Conservation (phyloP, 1,140 invertebrate species). For the Hydropsyche tenuis region DNA sequence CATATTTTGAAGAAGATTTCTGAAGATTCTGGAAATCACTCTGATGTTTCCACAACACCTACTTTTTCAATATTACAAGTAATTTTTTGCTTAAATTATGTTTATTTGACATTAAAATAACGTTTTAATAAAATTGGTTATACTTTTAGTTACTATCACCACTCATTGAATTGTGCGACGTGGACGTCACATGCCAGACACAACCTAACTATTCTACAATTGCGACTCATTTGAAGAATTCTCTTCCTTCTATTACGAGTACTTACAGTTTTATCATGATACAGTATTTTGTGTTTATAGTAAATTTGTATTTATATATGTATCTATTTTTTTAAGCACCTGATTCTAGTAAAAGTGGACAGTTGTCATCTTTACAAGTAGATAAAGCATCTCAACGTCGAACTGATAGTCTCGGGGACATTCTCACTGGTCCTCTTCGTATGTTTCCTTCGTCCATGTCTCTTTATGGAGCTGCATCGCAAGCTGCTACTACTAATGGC, state of each 20-base stretch:
- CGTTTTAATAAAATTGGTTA: not conserved
- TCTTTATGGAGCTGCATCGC: constrained; percentile 44
- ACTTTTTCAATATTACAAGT: constrained; percentile 61
- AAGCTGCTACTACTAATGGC: constrained; percentile 53
- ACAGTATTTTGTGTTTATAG: too few relatives aligned
- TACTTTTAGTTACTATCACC: constrained; percentile 57
- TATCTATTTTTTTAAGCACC: constrained; percentile 25
- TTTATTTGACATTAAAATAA: not conserved
- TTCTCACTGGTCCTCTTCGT: constrained; percentile 56
- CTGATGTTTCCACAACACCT: constrained; percentile 53
- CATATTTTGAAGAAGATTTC: constrained; percentile 61
- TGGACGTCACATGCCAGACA: constrained; percentile 58
- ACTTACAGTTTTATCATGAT: constrained; percentile 37
- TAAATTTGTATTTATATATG: not conserved
- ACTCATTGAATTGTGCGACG: constrained; percentile 59
- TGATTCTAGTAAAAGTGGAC: constrained; percentile 41
- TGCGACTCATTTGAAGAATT: constrained; percentile 59
- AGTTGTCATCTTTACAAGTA: constrained; percentile 54
- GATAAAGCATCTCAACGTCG: constrained; percentile 55
- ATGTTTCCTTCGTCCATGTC: constrained; percentile 49
- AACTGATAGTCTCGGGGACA: constrained; percentile 58
- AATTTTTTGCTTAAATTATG: constrained; percentile 31
- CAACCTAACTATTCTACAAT: constrained; percentile 60
- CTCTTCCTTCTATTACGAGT: constrained; percentile 57
- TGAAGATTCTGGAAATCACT: constrained; percentile 49